These are phyloP conservation scores for Alces alces DNA, from an alignment of 2,113 vertebrate species.

Conservation along the genomic window DNA sequence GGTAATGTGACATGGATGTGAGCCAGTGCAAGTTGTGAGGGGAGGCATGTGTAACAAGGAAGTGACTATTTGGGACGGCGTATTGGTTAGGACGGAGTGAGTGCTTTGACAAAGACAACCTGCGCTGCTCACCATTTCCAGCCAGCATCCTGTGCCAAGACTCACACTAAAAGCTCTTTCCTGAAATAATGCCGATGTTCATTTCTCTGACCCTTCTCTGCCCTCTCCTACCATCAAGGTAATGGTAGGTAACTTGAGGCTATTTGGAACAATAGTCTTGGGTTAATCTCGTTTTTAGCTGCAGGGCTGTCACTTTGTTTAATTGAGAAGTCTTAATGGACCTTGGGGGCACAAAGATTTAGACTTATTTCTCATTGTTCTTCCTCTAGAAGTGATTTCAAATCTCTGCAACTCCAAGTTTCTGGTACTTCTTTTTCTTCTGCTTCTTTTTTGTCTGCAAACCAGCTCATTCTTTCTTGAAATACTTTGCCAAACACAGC, in stretches of 20 bases:
- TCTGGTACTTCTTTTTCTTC: slow-evolving; percentile 23
- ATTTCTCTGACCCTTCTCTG: background rate
- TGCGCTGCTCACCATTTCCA: background rate
- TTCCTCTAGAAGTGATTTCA: background rate
- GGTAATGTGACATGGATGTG: background rate
- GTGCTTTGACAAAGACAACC: background rate
- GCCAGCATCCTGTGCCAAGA: background rate
- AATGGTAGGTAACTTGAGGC: background rate
- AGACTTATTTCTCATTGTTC: background rate
- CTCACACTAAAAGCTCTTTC: background rate
- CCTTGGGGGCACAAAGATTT: background rate
- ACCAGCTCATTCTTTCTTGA: slow-evolving; percentile 54
- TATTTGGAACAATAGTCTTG: background rate
- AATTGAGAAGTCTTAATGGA: background rate
- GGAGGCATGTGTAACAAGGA: too few species aligned
- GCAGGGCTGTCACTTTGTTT: background rate
- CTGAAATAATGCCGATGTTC: background rate
- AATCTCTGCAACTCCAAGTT: background rate
- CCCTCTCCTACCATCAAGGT: background rate
- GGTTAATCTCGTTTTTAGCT: background rate
- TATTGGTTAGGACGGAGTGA: background rate
- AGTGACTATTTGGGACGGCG: background rate
- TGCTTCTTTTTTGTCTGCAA: slow-evolving; percentile 58
- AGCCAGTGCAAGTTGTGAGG: too few species aligned
- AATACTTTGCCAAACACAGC: slow-evolving; percentile 68